A percentile compares a stretch with the other conserved stretches of the same genome.
phyloP scores from a whole-genome alignment of 2,113 vertebrate genomes.

The Archilochus colubris region DNA sequence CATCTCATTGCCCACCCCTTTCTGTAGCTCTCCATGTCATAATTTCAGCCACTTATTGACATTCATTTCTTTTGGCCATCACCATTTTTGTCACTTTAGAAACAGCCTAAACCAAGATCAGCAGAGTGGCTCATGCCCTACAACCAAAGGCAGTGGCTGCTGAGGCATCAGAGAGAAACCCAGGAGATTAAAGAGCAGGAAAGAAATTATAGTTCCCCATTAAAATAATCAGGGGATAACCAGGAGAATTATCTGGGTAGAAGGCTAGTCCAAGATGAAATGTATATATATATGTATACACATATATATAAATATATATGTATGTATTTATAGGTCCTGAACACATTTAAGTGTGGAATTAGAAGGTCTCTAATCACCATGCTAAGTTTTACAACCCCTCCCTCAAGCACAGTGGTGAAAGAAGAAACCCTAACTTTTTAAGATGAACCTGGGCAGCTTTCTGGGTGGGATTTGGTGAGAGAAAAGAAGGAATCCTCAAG shows the following conservation, averaged over 20 bases:
- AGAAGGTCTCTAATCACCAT: neutral
- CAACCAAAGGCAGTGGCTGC: neutral
- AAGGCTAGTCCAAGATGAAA: neutral
- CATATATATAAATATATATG: too few species aligned
- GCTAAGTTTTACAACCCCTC: constrained; percentile 14
- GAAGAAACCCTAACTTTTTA: neutral
- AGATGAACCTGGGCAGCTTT: neutral
- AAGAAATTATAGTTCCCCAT: neutral
- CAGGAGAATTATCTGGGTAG: neutral
- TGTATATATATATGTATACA: too few species aligned
- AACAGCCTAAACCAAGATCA: neutral
- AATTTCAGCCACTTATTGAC: neutral
- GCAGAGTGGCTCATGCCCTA: neutral
- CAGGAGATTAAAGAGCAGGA: neutral
- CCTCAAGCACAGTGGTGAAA: neutral
- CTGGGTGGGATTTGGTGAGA: constrained; percentile 10
- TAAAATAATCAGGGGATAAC: neutral
- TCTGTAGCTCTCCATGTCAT: neutral
- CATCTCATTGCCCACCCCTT: neutral
- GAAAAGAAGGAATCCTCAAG: neutral
- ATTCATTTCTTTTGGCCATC: neutral
- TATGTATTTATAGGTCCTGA: neutral
- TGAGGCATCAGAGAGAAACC: neutral
- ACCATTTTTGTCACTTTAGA: neutral
- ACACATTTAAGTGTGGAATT: neutral